Evolutionary conservation across 2,113 vertebrate species (phyloP).

Genomic region (Pangasianodon hypophthalmus): DNA sequence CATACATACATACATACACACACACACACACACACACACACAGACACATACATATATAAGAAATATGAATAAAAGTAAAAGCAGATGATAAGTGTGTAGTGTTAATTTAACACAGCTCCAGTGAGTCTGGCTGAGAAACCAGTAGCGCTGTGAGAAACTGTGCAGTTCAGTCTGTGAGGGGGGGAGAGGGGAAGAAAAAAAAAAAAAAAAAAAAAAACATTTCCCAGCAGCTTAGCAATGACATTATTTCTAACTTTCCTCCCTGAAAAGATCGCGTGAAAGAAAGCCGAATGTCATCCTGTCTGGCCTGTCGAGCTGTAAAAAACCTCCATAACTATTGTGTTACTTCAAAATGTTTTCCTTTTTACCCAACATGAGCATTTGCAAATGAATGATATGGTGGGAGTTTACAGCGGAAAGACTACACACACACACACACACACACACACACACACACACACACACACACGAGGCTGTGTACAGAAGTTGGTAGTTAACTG

Average conservation of each 20-base stretch:
- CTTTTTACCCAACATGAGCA: background rate
- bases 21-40: too few relatives aligned
- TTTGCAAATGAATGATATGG: conserved; percentile 22
- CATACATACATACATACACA: too few relatives aligned
- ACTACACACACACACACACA: background rate
- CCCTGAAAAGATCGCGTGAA: background rate
- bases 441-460: conserved; percentile 29
- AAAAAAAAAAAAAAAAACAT: background rate
- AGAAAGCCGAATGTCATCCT: background rate
- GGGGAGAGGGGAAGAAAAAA: too few relatives aligned
- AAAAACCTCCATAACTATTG: background rate
- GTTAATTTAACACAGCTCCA: background rate
- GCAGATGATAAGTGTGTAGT: background rate
- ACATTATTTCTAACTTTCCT: conserved; percentile 6
- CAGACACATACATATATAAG: too few relatives aligned
- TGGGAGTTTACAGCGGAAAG: conserved; percentile 14
- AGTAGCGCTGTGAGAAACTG: background rate
- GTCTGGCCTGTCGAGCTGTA: background rate
- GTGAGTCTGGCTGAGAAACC: background rate
- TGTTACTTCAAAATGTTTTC: background rate
- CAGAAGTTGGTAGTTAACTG: conserved; percentile 70
- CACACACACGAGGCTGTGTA: background rate
- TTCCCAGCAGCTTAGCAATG: conserved; percentile 24
- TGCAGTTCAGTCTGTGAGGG: background rate
- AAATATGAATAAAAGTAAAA: too few relatives aligned